Conservation (phyloP, 2,797 vertebrate species). For the Megaceryle alcyon region DNA sequence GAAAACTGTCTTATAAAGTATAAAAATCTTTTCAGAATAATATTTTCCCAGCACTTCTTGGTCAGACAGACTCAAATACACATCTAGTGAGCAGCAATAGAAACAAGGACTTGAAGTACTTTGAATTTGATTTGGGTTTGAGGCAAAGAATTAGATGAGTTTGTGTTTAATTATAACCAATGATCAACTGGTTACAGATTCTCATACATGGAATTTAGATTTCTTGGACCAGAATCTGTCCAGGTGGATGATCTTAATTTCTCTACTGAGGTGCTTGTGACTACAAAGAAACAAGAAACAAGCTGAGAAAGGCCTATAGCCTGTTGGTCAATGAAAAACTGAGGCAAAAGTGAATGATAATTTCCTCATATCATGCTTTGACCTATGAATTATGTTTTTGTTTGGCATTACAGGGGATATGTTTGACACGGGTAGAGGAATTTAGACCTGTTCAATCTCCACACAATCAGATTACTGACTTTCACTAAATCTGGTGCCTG, state of each 20-base stretch:
- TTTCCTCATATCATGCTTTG: neutral
- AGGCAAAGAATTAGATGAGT: neutral
- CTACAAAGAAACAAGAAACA: neutral
- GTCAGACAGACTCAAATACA: neutral
- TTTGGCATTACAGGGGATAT: neutral
- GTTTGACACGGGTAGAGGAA: neutral
- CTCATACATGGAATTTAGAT: neutral
- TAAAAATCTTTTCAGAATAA: neutral
- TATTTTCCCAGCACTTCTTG: neutral
- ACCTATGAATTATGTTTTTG: neutral
- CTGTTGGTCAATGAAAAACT: neutral
- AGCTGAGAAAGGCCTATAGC: neutral
- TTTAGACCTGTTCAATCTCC: neutral
- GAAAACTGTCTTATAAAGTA: neutral
- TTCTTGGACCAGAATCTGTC: neutral
- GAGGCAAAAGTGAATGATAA: neutral
- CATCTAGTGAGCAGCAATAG: neutral
- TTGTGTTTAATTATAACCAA: neutral
- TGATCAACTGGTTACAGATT: neutral
- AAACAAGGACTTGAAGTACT: neutral
- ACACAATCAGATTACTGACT: neutral
- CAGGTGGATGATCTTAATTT: neutral
- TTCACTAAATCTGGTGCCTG: neutral
- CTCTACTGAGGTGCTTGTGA: neutral
- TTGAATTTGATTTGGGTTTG: neutral